Evolutionary conservation across 2,888 invertebrate species (phyloP).

Genomic region (Megastigmus dorsalis): DNA sequence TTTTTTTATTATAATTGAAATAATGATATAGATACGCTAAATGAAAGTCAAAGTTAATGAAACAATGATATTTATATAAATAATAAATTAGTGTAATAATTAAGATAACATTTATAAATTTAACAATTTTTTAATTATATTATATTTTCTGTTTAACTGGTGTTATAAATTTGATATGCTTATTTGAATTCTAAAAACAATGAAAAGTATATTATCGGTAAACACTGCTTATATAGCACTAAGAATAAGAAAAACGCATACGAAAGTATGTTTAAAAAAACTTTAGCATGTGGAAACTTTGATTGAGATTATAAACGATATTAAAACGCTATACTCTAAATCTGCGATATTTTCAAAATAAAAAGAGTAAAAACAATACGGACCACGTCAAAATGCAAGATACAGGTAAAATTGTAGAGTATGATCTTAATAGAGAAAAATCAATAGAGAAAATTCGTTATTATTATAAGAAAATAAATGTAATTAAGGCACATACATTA

Average conservation of each 20-base stretch:
- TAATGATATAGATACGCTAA: too few relatives aligned
- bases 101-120: conserved; percentile 6
- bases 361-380: conserved; percentile 38
- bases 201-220: conserved; percentile 23
- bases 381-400: conserved; percentile 30
- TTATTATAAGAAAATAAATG: conserved; percentile 35
- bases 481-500: conserved; percentile 41
- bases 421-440: conserved; percentile 34
- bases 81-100: not conserved
- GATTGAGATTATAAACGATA: conserved; percentile 30
- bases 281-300: conserved; percentile 2
- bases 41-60: too few relatives aligned
- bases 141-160: too few relatives aligned
- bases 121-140: not conserved
- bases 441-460: conserved; percentile 5
- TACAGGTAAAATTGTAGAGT: conserved; percentile 34
- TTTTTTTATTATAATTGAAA: too few relatives aligned
- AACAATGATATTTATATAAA: conserved; percentile 1
- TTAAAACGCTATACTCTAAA: conserved; percentile 57
- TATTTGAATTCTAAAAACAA: conserved; percentile 20
- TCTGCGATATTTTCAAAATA: conserved; percentile 54
- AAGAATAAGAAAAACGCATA: conserved; percentile 32
- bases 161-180: conserved; percentile 4
- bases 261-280: conserved; percentile 31
- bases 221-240: conserved; percentile 14